Percentiles rank a stretch among this genome's conserved stretches.
Conservation (phyloP, 2,113 vertebrate species). For the Girardinichthys multiradiatus region DNA sequence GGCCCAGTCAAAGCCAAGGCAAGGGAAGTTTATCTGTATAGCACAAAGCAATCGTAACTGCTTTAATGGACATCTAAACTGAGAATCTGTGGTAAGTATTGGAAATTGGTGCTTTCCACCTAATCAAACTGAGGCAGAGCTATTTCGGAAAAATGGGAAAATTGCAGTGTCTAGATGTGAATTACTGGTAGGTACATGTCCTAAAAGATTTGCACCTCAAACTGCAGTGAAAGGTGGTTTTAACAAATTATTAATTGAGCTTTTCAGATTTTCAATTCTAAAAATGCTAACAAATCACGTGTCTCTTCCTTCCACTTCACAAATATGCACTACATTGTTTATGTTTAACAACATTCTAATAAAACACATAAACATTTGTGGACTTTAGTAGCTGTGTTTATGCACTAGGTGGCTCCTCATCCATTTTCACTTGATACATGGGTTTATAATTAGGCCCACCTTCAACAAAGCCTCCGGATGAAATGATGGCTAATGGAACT, state of each 20-base stretch:
- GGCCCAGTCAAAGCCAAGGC: too few species aligned
- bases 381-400: slow-evolving; percentile 17
- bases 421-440: slow-evolving; percentile 27
- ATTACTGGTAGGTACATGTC: not conserved
- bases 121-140: not conserved
- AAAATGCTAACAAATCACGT: not conserved
- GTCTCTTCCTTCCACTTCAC: too few species aligned
- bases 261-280: not conserved
- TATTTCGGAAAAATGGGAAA: not conserved
- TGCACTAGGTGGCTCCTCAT: slow-evolving; percentile 1
- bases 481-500: slow-evolving; percentile 32
- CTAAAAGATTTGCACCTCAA: not conserved
- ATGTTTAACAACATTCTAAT: not conserved
- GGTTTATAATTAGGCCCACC: slow-evolving; percentile 55
- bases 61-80: not conserved
- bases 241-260: not conserved
- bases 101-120: not conserved
- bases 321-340: not conserved
- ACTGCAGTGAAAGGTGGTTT: not conserved
- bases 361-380: not conserved
- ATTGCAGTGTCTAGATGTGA: not conserved
- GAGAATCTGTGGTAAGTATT: not conserved
- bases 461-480: slow-evolving; percentile 30
- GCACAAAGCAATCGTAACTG: too few species aligned
- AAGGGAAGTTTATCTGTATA: too few species aligned